phyloP scores from a whole-genome alignment of 2,888 invertebrate genomes.

The Cephus spinipes region DNA sequence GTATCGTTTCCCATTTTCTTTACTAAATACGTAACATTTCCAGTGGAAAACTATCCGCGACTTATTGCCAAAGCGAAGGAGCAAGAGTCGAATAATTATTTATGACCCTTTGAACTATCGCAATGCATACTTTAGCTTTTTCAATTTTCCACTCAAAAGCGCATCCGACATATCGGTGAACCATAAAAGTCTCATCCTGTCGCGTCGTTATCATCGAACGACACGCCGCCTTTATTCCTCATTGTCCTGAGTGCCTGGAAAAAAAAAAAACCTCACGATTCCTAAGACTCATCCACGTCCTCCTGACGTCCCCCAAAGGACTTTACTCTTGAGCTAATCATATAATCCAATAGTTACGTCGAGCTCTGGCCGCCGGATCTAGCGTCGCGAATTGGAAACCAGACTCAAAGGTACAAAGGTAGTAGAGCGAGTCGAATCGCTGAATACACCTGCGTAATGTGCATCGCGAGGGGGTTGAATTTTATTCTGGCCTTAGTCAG shows the following conservation, averaged over 20 bases:
- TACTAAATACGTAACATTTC: background rate
- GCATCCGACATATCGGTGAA: slow-evolving; percentile 1
- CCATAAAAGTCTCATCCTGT: slow-evolving; percentile 1
- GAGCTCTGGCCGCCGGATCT: background rate
- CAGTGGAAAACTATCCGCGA: background rate
- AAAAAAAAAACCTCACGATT: background rate
- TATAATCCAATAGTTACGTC: background rate
- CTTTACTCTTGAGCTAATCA: background rate
- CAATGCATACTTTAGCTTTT: slow-evolving; percentile 38
- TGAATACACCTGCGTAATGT: too few relatives aligned
- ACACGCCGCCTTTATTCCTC: background rate
- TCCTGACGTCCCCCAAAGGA: background rate
- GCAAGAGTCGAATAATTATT: slow-evolving; percentile 14
- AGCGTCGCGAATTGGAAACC: background rate
- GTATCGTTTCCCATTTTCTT: fast-evolving
- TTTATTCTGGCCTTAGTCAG: background rate
- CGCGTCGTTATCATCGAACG: background rate
- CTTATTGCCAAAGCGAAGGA: background rate
- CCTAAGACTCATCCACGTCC: background rate
- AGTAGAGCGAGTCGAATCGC: background rate
- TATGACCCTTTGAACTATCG: slow-evolving; percentile 20
- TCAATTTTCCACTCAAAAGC: slow-evolving; percentile 39
- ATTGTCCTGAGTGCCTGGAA: background rate
- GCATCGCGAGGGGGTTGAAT: background rate
- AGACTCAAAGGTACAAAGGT: background rate